Percentiles rank a stretch among this genome's conserved stretches.
Evolutionary conservation across 2,888 invertebrate genomes (phyloP).

Genomic region (Spisula subtruncata): DNA sequence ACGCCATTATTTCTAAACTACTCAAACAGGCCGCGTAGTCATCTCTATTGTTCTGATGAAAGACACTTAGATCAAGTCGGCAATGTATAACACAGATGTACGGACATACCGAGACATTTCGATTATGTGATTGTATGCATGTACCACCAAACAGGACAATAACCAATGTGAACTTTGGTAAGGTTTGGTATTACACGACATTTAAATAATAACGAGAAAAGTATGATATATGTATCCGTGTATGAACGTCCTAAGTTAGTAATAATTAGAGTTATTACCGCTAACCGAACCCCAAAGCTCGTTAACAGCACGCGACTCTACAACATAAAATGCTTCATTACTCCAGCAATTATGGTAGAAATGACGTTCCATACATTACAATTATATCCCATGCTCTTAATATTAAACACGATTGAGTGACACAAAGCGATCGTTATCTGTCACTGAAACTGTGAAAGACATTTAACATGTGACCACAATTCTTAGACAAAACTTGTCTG

Average conservation of each 20-base stretch:
- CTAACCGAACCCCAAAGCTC: neutral
- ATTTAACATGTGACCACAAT: neutral
- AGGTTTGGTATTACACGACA: no score
- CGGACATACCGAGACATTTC: no score
- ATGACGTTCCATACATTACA: conserved; percentile 23
- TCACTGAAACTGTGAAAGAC: neutral
- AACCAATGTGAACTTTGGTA: no score
- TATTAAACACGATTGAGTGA: conserved; percentile 8
- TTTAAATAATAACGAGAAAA: no score
- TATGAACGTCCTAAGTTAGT: neutral
- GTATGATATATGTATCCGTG: neutral
- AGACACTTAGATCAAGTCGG: no score
- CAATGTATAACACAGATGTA: no score
- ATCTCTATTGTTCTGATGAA: no score
- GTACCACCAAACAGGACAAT: no score
- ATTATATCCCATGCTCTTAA: neutral
- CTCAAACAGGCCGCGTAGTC: no score
- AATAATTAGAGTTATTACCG: neutral
- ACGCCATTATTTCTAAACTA: no score
- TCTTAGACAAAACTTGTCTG: neutral
- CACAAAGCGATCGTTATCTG: neutral
- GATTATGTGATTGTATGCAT: no score
- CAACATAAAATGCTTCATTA: conserved; percentile 2
- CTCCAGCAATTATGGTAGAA: neutral
- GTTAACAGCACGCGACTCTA: conserved; percentile 4